phyloP scores from a whole-genome alignment of 2,888 invertebrate species.

The Mycalesis mineus region DNA sequence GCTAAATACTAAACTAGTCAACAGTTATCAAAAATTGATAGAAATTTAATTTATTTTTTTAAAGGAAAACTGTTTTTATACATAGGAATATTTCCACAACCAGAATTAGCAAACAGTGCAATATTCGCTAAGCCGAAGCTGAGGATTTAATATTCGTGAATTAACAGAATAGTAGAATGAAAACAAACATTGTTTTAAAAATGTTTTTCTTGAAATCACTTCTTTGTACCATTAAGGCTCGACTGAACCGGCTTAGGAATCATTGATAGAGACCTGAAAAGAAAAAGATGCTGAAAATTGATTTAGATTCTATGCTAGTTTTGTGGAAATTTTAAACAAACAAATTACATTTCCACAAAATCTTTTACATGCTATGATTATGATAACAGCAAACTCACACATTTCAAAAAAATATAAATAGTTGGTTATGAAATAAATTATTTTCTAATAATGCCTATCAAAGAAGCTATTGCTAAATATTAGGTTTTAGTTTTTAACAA shows the following conservation, averaged over 20 bases:
- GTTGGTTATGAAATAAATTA: slow-evolving; percentile 12
- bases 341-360: slow-evolving; percentile 18
- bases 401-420: slow-evolving; percentile 20
- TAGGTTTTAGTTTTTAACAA: slow-evolving; percentile 11
- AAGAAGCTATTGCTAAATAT: slow-evolving; percentile 19
- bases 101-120: slow-evolving; percentile 26
- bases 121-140: slow-evolving; percentile 30
- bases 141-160: slow-evolving; percentile 13
- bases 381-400: slow-evolving; percentile 24
- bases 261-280: slow-evolving; percentile 70
- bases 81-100: slow-evolving; percentile 12
- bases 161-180: slow-evolving; percentile 6
- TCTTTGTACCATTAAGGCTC: slow-evolving; percentile 60
- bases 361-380: slow-evolving; percentile 26
- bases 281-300: slow-evolving; percentile 18
- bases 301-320: background rate
- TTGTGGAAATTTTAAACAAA: slow-evolving; percentile 12
- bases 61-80: slow-evolving; percentile 3
- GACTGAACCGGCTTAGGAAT: slow-evolving; percentile 65
- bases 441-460: slow-evolving; percentile 19
- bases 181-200: slow-evolving; percentile 10
- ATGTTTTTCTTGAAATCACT: slow-evolving; percentile 39
- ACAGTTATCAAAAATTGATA: slow-evolving; percentile 8
- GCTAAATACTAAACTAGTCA: slow-evolving; percentile 1
- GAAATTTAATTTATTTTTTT: slow-evolving; percentile 10